A percentile compares a stretch with the other conserved stretches of the same genome.
These are phyloP conservation scores for Micrastur ruficollis DNA, from an alignment of 2,797 vertebrate genomes.

Conservation along the genomic window DNA sequence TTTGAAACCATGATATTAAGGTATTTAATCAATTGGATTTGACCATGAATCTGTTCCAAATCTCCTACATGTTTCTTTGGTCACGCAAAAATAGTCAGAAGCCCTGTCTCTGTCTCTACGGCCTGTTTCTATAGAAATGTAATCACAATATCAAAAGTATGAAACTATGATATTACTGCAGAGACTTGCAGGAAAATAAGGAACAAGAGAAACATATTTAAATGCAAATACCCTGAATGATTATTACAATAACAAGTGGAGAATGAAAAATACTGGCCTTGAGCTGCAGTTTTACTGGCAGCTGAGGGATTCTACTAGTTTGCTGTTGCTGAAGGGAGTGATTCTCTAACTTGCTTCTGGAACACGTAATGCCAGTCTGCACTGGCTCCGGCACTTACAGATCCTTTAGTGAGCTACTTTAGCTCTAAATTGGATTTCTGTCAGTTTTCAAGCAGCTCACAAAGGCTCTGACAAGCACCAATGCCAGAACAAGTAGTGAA, in stretches of 20 bases:
- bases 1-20: neutral
- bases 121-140: neutral
- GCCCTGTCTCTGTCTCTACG: neutral
- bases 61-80: neutral
- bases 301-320: neutral
- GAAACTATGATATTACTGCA: neutral
- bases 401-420: neutral
- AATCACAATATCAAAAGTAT: neutral
- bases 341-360: neutral
- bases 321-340: neutral
- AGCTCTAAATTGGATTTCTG: neutral
- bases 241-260: neutral
- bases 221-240: neutral
- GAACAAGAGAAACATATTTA: neutral
- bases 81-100: neutral
- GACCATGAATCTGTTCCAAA: neutral
- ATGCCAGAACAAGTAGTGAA: neutral
- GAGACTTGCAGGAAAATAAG: neutral
- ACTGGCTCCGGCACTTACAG: neutral
- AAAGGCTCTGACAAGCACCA: neutral
- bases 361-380: neutral
- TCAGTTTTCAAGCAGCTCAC: neutral
- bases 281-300: neutral
- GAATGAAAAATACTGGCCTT: neutral
- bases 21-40: neutral